Evolutionary conservation across 2,797 vertebrate species (phyloP).

Genomic region (Poeciliopsis infans): DNA sequence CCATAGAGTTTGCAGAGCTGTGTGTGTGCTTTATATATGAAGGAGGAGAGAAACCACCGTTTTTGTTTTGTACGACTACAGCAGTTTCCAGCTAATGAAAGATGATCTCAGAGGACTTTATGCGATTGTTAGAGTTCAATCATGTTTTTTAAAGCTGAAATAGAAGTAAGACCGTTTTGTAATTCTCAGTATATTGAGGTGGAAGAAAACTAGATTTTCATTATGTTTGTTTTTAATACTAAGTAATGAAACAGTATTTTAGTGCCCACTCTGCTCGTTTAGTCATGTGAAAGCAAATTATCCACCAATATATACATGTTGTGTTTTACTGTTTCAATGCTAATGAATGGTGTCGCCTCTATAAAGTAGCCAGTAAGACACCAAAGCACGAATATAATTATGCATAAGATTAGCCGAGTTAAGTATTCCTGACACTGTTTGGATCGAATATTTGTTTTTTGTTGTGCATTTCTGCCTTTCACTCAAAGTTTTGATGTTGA

Average conservation of each 20-base stretch:
- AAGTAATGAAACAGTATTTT: conserved; percentile 28
- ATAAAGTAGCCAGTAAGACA: conserved; percentile 21
- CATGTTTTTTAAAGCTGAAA: conserved; percentile 74
- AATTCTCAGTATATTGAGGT: conserved; percentile 61
- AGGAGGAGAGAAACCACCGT: neutral
- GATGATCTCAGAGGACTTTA: conserved; percentile 27
- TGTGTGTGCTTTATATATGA: conserved; percentile 18
- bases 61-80: conserved; percentile 17
- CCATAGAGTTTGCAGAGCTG: conserved; percentile 8
- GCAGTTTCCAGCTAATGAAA: conserved; percentile 37
- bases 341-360: conserved; percentile 16
- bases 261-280: conserved; percentile 18
- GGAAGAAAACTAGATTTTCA: conserved; percentile 29
- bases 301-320: neutral
- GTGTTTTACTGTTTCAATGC: conserved; percentile 12
- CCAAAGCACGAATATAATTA: neutral
- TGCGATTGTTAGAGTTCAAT: conserved; percentile 53
- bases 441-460: neutral
- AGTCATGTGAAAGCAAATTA: conserved; percentile 9
- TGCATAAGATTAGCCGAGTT: neutral
- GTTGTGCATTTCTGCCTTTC: neutral
- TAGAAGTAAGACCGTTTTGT: conserved; percentile 67
- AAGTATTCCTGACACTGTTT: neutral
- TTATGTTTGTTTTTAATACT: conserved; percentile 12
- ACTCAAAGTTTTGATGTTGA: neutral